Conservation (phyloP, 2,888 invertebrate species). For the Athalia circularis region DNA sequence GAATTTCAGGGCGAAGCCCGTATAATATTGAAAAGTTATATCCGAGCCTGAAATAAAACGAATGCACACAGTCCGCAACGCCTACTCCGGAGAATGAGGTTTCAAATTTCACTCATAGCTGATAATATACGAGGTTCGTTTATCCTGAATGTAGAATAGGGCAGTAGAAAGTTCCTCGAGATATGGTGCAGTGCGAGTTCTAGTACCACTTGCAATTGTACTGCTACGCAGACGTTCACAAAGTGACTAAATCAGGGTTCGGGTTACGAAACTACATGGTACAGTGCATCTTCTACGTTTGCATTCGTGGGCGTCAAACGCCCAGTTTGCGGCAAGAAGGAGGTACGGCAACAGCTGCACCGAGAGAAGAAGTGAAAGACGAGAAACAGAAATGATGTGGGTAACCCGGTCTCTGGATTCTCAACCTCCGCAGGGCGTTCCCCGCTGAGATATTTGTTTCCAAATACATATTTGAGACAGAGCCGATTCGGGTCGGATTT, state of each 20-base stretch:
- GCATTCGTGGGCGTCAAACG: constrained; percentile 36
- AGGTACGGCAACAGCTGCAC: constrained; percentile 6
- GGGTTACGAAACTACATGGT: not conserved
- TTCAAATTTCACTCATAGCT: no score
- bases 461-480: not conserved
- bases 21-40: no score
- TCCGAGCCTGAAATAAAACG: no score
- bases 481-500: no score
- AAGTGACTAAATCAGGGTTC: constrained; percentile 37
- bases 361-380: constrained; percentile 26
- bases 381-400: constrained; percentile 59
- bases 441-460: not conserved
- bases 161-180: constrained; percentile 5
- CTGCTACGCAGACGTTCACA: constrained; percentile 24
- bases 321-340: constrained; percentile 40
- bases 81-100: no score
- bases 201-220: constrained; percentile 33
- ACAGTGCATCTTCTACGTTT: constrained; percentile 27
- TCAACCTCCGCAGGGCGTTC: constrained; percentile 14
- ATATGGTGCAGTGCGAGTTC: not conserved
- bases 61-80: no score
- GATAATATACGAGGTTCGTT: no score
- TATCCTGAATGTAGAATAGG: not conserved
- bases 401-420: constrained; percentile 69
- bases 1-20: no score